These are phyloP conservation scores for Squalus acanthias DNA, from an alignment of 2,797 vertebrate genomes.

Conservation along the genomic window DNA sequence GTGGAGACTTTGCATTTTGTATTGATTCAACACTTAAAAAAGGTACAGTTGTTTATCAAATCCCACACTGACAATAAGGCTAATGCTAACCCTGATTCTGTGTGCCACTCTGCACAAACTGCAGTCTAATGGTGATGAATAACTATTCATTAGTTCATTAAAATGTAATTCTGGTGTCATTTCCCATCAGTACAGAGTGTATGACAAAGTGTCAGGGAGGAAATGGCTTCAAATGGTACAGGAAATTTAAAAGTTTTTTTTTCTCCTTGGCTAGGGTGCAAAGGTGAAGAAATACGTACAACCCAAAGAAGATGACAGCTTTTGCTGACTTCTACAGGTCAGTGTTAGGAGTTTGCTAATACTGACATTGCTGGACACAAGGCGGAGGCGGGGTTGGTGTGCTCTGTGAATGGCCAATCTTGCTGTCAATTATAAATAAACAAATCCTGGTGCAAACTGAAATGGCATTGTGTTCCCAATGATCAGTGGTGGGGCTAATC, in stretches of 20 bases:
- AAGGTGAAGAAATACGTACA: background rate
- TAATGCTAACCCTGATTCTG: background rate
- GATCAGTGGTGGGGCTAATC: background rate
- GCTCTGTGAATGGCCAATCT: background rate
- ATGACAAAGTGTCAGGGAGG: background rate
- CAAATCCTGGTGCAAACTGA: background rate
- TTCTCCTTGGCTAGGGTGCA: background rate
- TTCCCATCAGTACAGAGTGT: background rate
- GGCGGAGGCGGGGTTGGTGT: background rate
- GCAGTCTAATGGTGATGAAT: background rate
- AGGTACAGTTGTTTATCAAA: background rate
- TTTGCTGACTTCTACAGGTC: background rate
- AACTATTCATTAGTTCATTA: slow-evolving; percentile 15
- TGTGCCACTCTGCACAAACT: background rate
- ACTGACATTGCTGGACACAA: background rate
- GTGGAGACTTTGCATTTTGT: background rate
- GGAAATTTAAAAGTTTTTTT: background rate
- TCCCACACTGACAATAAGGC: background rate
- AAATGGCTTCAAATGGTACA: background rate
- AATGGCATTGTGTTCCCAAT: background rate
- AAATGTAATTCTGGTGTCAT: background rate
- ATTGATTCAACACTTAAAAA: background rate
- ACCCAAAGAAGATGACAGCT: background rate
- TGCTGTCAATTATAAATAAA: background rate
- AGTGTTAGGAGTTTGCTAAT: background rate